phyloP scores from a whole-genome alignment of 2,113 vertebrate genomes.

The Corydoras sp. region DNA sequence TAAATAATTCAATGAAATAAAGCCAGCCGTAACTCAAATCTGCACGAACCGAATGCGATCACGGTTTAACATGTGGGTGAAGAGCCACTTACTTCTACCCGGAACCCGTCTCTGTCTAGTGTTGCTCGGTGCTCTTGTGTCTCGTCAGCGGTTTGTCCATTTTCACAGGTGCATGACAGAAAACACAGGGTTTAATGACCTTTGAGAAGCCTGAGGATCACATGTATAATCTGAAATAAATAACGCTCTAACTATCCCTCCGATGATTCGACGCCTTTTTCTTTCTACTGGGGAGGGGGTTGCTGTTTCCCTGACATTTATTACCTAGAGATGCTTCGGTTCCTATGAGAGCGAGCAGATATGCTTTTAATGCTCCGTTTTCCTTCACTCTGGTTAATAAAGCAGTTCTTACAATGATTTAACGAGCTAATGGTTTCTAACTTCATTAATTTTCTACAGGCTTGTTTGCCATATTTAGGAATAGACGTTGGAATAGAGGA shows the following conservation, averaged over 20 bases:
- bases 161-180: neutral
- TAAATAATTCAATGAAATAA: too few species aligned
- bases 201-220: conserved; percentile 9
- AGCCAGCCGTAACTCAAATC: too few species aligned
- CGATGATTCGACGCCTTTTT: conserved; percentile 22
- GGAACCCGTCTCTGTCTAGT: too few species aligned
- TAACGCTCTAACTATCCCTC: conserved; percentile 30
- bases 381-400: neutral
- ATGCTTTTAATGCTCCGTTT: conserved; percentile 11
- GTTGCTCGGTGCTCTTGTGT: neutral
- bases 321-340: conserved; percentile 58
- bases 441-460: neutral
- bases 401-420: neutral
- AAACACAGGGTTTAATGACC: neutral
- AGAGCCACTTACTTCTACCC: too few species aligned
- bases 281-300: conserved; percentile 23
- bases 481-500: neutral
- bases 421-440: neutral
- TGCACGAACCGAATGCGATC: too few species aligned
- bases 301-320: conserved; percentile 53
- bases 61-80: too few species aligned
- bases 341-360: conserved; percentile 50
- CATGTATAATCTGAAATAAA: conserved; percentile 3
- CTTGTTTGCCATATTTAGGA: neutral
- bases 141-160: conserved; percentile 8